Evolutionary conservation across 2,113 vertebrate species (phyloP).

Genomic region (Bubo bubo): DNA sequence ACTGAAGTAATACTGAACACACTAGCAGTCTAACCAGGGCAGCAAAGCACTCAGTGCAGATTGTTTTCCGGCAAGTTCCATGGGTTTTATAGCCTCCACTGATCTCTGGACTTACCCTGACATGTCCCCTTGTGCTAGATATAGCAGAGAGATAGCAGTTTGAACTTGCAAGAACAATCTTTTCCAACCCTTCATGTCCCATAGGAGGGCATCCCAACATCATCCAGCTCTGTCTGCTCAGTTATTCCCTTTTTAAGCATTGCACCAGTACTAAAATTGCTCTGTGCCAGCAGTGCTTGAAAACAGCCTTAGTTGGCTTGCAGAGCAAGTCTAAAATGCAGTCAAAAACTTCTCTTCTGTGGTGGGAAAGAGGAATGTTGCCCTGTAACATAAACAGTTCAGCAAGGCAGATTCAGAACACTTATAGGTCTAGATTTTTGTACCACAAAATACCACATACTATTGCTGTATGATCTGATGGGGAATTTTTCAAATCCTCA

Average conservation of each 20-base stretch:
- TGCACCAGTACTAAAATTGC: background rate
- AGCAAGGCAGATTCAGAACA: background rate
- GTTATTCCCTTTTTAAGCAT: slow-evolving; percentile 41
- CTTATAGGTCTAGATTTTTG: background rate
- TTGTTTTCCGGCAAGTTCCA: background rate
- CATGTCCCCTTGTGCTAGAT: background rate
- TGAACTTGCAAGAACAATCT: background rate
- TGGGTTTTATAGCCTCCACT: background rate
- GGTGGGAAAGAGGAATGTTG: background rate
- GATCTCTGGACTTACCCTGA: background rate
- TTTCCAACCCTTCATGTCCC: background rate
- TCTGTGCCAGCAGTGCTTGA: background rate
- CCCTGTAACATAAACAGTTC: background rate
- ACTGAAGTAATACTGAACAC: background rate
- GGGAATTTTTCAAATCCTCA: background rate
- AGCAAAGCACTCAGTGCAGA: accelerated
- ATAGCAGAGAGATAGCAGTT: background rate
- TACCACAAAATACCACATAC: background rate
- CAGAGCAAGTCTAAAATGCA: background rate
- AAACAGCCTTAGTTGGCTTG: background rate
- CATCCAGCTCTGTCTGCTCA: background rate
- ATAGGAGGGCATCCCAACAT: background rate
- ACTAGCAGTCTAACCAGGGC: background rate
- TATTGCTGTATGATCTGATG: background rate
- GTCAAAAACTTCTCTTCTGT: background rate